Evolutionary conservation across 2,888 invertebrate genomes (phyloP).

Genomic region (Monochamus alternatus): DNA sequence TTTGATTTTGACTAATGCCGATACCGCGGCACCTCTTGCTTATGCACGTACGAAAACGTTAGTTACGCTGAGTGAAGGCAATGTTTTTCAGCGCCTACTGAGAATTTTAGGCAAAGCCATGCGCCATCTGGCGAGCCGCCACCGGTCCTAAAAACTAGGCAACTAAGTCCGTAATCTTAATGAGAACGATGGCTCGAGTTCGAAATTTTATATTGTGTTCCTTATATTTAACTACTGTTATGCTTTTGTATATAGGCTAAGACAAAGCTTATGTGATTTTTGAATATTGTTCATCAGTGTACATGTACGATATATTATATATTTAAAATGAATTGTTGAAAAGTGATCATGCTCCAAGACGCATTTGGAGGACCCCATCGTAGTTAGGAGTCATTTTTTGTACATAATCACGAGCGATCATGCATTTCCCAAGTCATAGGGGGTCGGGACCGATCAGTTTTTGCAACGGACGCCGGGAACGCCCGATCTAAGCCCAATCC

Average conservation of each 20-base stretch:
- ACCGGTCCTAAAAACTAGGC: not conserved
- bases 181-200: conserved; percentile 13
- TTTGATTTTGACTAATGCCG: too few species aligned
- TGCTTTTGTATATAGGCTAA: conserved; percentile 37
- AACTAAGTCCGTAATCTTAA: conserved; percentile 18
- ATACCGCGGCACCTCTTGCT: too few species aligned
- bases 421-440: conserved; percentile 14
- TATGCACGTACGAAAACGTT: too few species aligned
- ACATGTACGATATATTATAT: conserved; percentile 44
- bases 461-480: not conserved
- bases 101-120: too few species aligned
- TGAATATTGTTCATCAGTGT: conserved; percentile 59
- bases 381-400: conserved; percentile 24
- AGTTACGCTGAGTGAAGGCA: too few species aligned
- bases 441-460: not conserved
- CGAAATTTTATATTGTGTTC: conserved; percentile 45
- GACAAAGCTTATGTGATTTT: conserved; percentile 62
- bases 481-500: too few species aligned
- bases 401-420: conserved; percentile 9
- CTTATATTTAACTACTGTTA: conserved; percentile 40
- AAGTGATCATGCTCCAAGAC: conserved; percentile 25
- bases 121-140: too few species aligned
- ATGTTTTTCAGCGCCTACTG: too few species aligned
- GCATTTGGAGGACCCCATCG: conserved; percentile 18
- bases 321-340: conserved; percentile 43